Evolutionary conservation across 2,113 vertebrate species (phyloP).

Genomic region (Bubo blakistoni): DNA sequence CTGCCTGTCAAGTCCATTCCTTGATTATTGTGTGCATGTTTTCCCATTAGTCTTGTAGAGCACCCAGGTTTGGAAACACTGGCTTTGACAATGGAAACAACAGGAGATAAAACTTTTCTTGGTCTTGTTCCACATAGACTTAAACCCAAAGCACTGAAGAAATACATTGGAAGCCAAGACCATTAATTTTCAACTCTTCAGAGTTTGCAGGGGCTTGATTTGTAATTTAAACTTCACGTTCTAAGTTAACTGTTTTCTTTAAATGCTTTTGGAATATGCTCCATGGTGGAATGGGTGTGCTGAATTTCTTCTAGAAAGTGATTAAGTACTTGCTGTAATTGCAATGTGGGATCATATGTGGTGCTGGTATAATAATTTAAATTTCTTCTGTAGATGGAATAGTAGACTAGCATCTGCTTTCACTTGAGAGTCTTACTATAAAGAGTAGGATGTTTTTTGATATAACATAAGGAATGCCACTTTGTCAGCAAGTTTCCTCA

Average conservation of each 20-base stretch:
- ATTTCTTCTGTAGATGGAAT: neutral
- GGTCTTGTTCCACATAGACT: neutral
- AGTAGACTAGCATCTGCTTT: neutral
- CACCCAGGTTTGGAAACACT: neutral
- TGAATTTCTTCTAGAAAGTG: neutral
- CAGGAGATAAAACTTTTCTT: neutral
- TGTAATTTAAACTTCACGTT: neutral
- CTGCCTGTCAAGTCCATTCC: neutral
- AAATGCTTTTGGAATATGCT: neutral
- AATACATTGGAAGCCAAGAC: neutral
- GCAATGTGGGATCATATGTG: accelerated
- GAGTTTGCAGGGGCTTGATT: neutral
- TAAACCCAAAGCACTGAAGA: neutral
- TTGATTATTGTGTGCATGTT: neutral
- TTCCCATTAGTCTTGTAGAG: neutral
- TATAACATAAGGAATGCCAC: neutral
- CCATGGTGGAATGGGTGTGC: neutral
- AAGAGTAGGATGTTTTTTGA: neutral
- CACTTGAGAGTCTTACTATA: neutral
- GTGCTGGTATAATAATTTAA: neutral
- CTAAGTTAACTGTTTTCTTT: neutral
- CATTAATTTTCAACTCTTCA: neutral
- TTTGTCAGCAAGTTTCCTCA: neutral
- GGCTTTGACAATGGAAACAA: neutral
- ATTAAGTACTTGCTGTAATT: neutral